Conservation (phyloP, 2,888 invertebrate genomes). For the Drosophila hamatofila region DNA sequence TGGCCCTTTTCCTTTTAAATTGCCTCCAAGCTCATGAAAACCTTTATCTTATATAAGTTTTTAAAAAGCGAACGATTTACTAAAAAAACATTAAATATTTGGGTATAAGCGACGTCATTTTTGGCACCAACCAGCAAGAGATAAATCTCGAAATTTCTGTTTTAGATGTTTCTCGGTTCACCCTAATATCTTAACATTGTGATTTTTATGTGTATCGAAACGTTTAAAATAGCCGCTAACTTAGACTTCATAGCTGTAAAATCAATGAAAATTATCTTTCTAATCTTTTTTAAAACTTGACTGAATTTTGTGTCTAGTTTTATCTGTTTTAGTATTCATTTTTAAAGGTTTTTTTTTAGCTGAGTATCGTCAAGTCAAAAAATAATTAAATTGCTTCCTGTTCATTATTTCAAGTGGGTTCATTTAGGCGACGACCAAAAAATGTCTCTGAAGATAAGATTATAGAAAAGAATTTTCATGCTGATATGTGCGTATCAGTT, state of each 20-base stretch:
- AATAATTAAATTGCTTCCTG: slow-evolving; percentile 18
- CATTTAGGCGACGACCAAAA: slow-evolving; percentile 1
- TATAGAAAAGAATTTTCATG: not conserved
- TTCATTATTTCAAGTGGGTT: slow-evolving; percentile 11
- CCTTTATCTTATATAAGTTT: not conserved
- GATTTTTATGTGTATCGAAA: not conserved
- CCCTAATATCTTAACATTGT: not conserved
- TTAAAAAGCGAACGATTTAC: not conserved
- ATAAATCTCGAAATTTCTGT: not conserved
- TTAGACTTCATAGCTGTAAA: not conserved
- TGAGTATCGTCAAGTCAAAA: not conserved
- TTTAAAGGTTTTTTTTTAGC: slow-evolving; percentile 1
- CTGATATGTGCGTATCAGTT: slow-evolving; percentile 10
- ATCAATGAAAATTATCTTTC: not conserved
- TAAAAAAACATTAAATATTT: not conserved
- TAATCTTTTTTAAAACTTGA: not conserved
- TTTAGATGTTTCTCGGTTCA: not conserved
- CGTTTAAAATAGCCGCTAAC: not conserved
- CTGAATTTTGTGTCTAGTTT: not conserved
- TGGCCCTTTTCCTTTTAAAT: slow-evolving; percentile 5
- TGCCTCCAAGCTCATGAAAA: not conserved
- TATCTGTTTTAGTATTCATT: not conserved
- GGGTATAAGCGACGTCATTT: not conserved
- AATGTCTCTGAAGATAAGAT: slow-evolving; percentile 13
- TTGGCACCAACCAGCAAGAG: not conserved